These are phyloP conservation scores for Rhogogaster chlorosoma DNA, from an alignment of 2,888 invertebrate species.

Conservation along the genomic window DNA sequence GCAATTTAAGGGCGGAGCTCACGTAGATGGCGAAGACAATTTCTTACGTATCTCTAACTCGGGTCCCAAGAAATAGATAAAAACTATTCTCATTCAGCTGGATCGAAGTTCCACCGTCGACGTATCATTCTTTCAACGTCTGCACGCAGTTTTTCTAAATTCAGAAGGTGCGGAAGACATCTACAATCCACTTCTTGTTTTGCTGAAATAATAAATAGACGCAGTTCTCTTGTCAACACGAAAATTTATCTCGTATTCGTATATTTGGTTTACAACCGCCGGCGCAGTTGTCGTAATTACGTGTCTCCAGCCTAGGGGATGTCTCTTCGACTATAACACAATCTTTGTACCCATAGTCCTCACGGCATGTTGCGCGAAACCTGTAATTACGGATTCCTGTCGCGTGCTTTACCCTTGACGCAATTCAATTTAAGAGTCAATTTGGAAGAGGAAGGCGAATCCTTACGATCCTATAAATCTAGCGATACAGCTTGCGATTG, in stretches of 20 bases:
- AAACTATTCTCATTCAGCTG: not conserved
- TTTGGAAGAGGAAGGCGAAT: not conserved
- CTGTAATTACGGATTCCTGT: conserved; percentile 19
- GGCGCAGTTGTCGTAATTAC: not conserved
- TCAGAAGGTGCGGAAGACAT: not conserved
- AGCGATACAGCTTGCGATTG: not conserved
- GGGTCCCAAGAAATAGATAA: conserved; percentile 1
- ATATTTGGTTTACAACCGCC: not conserved
- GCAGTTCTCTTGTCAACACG: not conserved
- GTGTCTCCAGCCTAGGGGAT: not conserved
- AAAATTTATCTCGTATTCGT: not conserved
- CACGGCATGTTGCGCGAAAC: not conserved
- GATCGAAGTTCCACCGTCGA: not conserved
- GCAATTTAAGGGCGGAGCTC: conserved; percentile 38
- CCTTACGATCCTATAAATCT: conserved; percentile 15
- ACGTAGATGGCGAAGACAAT: conserved; percentile 21
- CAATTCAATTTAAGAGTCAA: conserved; percentile 36
- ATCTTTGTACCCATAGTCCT: not conserved
- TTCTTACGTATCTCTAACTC: conserved; percentile 15
- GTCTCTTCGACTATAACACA: not conserved
- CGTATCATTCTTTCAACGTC: not conserved
- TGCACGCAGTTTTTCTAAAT: not conserved
- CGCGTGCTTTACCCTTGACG: conserved; percentile 10
- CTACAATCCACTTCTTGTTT: not conserved
- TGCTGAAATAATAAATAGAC: not conserved